phyloP scores from a whole-genome alignment of 2,888 invertebrate species.

The Holacanthella duospinosa region DNA sequence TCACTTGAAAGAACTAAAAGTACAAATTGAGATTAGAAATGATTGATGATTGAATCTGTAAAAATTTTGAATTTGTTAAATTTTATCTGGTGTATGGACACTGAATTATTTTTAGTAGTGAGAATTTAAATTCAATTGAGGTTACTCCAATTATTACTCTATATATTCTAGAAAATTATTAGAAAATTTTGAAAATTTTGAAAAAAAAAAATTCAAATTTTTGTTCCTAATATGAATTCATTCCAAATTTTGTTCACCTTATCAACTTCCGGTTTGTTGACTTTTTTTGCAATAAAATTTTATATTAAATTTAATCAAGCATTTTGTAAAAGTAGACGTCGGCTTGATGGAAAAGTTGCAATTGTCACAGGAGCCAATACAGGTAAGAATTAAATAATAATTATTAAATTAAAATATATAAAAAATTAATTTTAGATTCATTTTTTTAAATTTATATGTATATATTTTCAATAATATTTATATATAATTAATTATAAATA shows the following conservation, averaged over 20 bases:
- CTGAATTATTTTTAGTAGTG: no score
- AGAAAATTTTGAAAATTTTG: no score
- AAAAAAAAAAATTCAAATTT: neutral
- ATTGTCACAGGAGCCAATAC: slow-evolving; percentile 41
- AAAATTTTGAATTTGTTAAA: no score
- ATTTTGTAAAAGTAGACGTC: slow-evolving; percentile 39
- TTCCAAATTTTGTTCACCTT: neutral
- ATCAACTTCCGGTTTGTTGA: neutral
- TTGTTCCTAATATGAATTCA: neutral
- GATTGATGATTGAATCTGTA: no score
- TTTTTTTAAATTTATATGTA: no score
- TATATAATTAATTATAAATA: neutral
- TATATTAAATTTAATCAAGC: slow-evolving; percentile 36
- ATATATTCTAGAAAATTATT: no score
- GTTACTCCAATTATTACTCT: no score
- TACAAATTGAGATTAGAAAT: no score
- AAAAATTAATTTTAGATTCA: neutral
- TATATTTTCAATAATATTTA: no score
- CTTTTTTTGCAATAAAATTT: slow-evolving; percentile 20
- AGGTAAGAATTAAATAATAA: slow-evolving; percentile 30
- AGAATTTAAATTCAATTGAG: no score
- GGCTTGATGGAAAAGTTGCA: slow-evolving; percentile 41
- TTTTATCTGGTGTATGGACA: no score
- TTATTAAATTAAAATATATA: neutral
- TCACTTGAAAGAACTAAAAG: no score